Evolutionary conservation across 1,140 invertebrate species (phyloP), one percentile per base, ranked within the genome.

Genomic region (Formica selysi): DNA sequence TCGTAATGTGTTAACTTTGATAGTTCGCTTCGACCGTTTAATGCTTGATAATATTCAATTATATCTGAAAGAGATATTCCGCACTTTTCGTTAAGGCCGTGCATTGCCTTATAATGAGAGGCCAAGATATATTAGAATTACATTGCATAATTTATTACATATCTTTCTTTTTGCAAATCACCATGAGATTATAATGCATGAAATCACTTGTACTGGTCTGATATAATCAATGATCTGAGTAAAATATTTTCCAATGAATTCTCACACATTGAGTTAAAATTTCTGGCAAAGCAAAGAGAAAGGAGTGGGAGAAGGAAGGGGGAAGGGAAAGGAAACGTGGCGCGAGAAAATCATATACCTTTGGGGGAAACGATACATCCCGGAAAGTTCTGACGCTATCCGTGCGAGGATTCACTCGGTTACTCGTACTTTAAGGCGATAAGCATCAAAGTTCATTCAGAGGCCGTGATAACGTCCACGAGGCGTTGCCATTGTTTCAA

Each of bases 371-470:
- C 88, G 80, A 89, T 89, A 80, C 89, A 90, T 89, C 88, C 74
- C 4, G 64, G 76, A 81, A 90, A 89, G 85, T 90, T 90, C 74
- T 89, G 89, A 89, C 88, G 61, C 70, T 90, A 89, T 90, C 88
- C 88, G 80, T 29, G 88, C 76, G 38, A 89, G 80, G 88, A 89
- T 90, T 90, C 89, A 90, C 89, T 90, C 73, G 86, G 80, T 76
- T 87, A 90, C 71, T 68, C 76, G 88, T 89, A 85, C 62, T 61
- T 62, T 48, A 78, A 80, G 59, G 80, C 80, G 89, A 90, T 90
- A 90, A 92, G 80, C 86, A 92, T 91, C 91, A 88, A 89, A 78
- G 86, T 54, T 86, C 85, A 87, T 91, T 92, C 80, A 81, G 87
- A 91, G 59, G 29, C 73, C 51, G 67, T 83, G 91, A 91, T 92